Conservation (phyloP, 2,113 vertebrate species). For the Calidris pygmaea region DNA sequence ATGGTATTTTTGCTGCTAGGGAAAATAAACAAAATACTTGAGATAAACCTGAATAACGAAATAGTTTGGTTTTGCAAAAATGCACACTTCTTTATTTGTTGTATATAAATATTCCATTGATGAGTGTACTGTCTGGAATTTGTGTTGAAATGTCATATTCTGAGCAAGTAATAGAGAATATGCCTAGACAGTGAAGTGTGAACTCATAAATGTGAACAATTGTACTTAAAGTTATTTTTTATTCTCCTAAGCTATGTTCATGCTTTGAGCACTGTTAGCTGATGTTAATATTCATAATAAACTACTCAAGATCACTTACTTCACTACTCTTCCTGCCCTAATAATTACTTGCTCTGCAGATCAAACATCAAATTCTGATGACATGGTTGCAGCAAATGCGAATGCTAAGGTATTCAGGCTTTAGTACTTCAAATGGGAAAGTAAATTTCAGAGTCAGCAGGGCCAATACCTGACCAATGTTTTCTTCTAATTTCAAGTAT, state of each 20-base stretch:
- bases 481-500: neutral
- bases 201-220: slow-evolving; percentile 2
- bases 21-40: neutral
- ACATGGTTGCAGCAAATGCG: neutral
- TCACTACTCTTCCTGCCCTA: neutral
- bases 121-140: neutral
- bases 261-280: neutral
- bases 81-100: neutral
- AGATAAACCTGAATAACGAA: neutral
- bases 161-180: neutral
- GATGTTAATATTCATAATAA: neutral
- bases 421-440: neutral
- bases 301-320: neutral
- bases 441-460: neutral
- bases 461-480: neutral
- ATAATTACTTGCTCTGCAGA: slow-evolving; percentile 11
- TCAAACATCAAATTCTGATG: neutral
- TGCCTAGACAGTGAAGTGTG: neutral
- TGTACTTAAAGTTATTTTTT: neutral
- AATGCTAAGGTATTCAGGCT: neutral
- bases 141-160: neutral
- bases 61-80: neutral
- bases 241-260: neutral
- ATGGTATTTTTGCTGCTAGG: neutral
- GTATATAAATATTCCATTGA: neutral